Conservation (phyloP, 2,888 invertebrate genomes). For the Gibbula magus region DNA sequence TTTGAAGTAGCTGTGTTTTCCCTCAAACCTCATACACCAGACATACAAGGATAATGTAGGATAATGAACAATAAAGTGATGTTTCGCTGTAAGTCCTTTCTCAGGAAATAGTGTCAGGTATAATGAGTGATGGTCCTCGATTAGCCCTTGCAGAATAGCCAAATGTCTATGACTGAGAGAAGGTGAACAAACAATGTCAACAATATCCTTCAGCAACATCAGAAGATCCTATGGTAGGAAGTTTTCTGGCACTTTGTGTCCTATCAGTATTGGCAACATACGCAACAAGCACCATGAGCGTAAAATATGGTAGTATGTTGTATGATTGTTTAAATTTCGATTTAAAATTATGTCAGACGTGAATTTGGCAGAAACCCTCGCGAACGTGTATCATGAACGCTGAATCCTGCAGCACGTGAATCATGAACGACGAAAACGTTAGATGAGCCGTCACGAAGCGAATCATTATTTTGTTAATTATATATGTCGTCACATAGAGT, state of each 20-base stretch:
- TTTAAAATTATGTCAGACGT: no score
- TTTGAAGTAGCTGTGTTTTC: slow-evolving; percentile 40
- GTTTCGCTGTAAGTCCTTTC: slow-evolving; percentile 29
- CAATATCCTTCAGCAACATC: slow-evolving; percentile 21
- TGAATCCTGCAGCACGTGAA: no score
- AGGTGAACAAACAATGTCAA: slow-evolving; percentile 29
- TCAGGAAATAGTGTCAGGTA: slow-evolving; percentile 25
- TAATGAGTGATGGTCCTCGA: slow-evolving; percentile 23
- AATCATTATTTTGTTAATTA: no score
- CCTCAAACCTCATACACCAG: slow-evolving; percentile 42
- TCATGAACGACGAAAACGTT: no score
- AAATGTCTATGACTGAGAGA: background rate
- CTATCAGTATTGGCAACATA: slow-evolving; percentile 24
- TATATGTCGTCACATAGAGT: no score
- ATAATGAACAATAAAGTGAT: slow-evolving; percentile 41
- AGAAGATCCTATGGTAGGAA: slow-evolving; percentile 20
- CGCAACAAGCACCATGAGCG: slow-evolving; percentile 28
- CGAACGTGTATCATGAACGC: no score
- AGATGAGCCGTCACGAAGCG: no score
- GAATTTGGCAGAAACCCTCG: no score
- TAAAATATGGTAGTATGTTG: no score
- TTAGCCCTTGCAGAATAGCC: background rate
- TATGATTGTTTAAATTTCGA: no score
- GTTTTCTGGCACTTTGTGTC: slow-evolving; percentile 7
- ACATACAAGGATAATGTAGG: slow-evolving; percentile 26